Conservation (phyloP, 2,888 invertebrate species). For the Mechanitis messenoides region DNA sequence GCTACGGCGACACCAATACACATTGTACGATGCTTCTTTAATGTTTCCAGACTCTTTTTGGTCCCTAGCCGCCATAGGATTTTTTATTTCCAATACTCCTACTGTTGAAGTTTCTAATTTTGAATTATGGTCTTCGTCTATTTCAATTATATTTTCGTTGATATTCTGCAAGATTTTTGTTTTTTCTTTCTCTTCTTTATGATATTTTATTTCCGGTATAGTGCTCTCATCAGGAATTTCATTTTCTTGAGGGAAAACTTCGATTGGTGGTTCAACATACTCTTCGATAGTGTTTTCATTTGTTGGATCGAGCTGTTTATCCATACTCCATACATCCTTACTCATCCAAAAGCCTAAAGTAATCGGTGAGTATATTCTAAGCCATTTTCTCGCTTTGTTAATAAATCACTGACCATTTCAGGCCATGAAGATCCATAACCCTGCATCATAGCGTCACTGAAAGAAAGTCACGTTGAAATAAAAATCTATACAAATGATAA, state of each 20-base stretch:
- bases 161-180: constrained; percentile 34
- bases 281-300: constrained; percentile 47
- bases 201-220: constrained; percentile 30
- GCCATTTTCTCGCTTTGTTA: constrained; percentile 65
- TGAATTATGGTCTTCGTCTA: constrained; percentile 48
- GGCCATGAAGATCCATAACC: constrained; percentile 66
- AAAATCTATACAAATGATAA: neutral
- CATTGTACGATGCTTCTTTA: too few relatives aligned
- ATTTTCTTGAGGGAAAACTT: constrained; percentile 42
- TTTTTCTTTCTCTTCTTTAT: constrained; percentile 30
- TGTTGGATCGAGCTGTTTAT: constrained; percentile 61
- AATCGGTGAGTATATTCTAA: constrained; percentile 71
- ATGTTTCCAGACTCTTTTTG: too few relatives aligned
- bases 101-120: constrained; percentile 67
- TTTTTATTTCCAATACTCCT: constrained; percentile 65
- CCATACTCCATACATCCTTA: too few relatives aligned
- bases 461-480: constrained; percentile 22
- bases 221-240: constrained; percentile 54
- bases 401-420: constrained; percentile 66
- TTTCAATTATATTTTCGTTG: constrained; percentile 55
- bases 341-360: constrained; percentile 73
- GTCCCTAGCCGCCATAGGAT: constrained; percentile 33
- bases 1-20: constrained; percentile 51
- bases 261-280: constrained; percentile 51
- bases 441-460: constrained; percentile 65